Evolutionary conservation across 2,113 vertebrate genomes (phyloP), one percentile per base, ranked within the genome.

Genomic region (Ranitomeya imitator): DNA sequence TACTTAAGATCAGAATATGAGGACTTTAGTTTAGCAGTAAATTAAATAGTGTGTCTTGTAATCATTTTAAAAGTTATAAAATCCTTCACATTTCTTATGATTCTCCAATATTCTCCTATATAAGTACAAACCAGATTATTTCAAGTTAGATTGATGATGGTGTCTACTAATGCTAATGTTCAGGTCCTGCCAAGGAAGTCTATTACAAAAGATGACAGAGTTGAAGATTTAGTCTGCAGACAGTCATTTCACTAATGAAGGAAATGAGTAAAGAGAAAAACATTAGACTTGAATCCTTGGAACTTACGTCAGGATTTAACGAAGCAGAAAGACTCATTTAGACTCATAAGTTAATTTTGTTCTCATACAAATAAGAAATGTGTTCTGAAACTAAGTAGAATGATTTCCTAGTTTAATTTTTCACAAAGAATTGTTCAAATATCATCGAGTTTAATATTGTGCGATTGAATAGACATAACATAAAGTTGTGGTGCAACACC

Each of bases 121-220:
- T 60, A 86, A 86, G 59, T 51, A 79, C 21, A 86, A 86, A 79
- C 37, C 15, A 79, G 74, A 65, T 63, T 79, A 86, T 86, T 86
- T 86, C 85, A 78, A 37, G 73, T 8, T 65, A 78, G 85, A 86
- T 86, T 86, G 85, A 86, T 86, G 73, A 78, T 86, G 11, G 71
- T 78, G 73, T 61, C 73, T 37, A 61, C 74, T 86, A 86, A 78
- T 78, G 74, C 74, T 63, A 86, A 86, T 77, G 60, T 23, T 55
- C 59, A 76, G 59, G 23, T 18, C 15, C 37, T 79, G 69, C 84
- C 85, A 86, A 86, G 57, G 51, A 86, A 79, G 79, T 78, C 57
- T 79, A 77, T 79, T 86, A 63, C 18, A 16, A n/a, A 65, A 79
- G 73, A 78, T 78, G 60, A 86, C 74, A 79, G 74, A 86, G 73